phyloP scores from a whole-genome alignment of 2,888 invertebrate species.

The Epistrophe grossulariae region DNA sequence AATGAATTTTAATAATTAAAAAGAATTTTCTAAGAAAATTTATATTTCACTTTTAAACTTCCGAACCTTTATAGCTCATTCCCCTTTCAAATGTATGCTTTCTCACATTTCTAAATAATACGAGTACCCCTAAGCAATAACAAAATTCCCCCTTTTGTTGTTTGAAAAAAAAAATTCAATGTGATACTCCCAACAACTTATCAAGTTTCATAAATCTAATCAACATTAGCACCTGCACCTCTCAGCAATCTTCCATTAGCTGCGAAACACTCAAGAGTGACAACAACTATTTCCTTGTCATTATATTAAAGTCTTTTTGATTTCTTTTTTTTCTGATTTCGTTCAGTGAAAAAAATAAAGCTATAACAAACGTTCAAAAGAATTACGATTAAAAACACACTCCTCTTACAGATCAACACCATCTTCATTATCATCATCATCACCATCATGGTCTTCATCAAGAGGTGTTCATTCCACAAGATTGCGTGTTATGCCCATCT shows the following conservation, averaged over 20 bases:
- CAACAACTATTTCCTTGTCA: background rate
- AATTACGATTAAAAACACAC: slow-evolving; percentile 31
- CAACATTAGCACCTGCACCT: slow-evolving; percentile 20
- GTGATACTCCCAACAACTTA: slow-evolving; percentile 1
- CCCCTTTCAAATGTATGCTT: background rate
- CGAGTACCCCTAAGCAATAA: background rate
- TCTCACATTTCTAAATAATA: background rate
- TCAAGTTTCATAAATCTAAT: slow-evolving; percentile 6
- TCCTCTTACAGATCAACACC: slow-evolving; percentile 1
- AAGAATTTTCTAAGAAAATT: background rate
- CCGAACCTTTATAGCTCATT: too few relatives aligned
- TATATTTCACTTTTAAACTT: background rate
- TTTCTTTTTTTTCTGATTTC: background rate
- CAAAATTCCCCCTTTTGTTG: background rate
- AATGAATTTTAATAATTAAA: too few relatives aligned
- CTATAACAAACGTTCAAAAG: slow-evolving; percentile 45
- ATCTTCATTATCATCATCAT: slow-evolving; percentile 11
- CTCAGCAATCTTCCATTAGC: background rate
- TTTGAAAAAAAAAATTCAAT: background rate
- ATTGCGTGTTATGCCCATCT: slow-evolving; percentile 66
- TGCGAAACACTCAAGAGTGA: background rate
- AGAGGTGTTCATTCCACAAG: slow-evolving; percentile 48
- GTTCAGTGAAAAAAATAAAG: slow-evolving; percentile 34
- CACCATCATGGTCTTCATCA: background rate
- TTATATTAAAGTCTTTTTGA: background rate